These are phyloP conservation scores for Andrena cerasifolii DNA, from an alignment of 1,140 invertebrate genomes.

Conservation along the genomic window DNA sequence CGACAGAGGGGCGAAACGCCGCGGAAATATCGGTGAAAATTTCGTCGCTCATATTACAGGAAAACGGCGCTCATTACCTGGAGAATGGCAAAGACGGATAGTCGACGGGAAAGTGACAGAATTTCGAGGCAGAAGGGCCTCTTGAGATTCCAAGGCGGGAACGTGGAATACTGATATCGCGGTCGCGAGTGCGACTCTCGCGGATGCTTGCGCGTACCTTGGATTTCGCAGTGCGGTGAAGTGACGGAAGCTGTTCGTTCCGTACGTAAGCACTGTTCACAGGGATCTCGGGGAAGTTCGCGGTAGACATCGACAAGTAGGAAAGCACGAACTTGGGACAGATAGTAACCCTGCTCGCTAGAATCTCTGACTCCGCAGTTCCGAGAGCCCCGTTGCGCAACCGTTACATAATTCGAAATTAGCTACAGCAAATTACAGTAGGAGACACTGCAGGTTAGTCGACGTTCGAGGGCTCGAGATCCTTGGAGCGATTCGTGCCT, in stretches of 20 bases:
- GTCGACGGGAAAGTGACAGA: constrained; percentile 34
- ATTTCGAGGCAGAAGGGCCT: constrained; percentile 39
- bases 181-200: background rate
- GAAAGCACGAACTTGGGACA: background rate
- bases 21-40: constrained; percentile 20
- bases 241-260: constrained; percentile 53
- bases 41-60: background rate
- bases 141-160: background rate
- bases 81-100: constrained; percentile 21
- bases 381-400: background rate
- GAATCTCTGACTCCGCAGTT: constrained; percentile 32
- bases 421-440: too few species aligned
- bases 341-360: constrained; percentile 47
- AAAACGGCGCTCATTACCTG: constrained; percentile 11
- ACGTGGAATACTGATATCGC: background rate
- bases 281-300: constrained; percentile 27
- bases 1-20: background rate
- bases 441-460: too few species aligned
- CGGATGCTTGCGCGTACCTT: background rate
- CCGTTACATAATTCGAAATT: too few species aligned
- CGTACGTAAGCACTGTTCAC: constrained; percentile 14
- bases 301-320: constrained; percentile 15
- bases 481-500: too few species aligned
- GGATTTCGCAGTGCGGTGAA: constrained; percentile 26
- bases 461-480: too few species aligned